Evolutionary conservation across 2,797 vertebrate species (phyloP).

Genomic region (Enteromius thamalakanensis): DNA sequence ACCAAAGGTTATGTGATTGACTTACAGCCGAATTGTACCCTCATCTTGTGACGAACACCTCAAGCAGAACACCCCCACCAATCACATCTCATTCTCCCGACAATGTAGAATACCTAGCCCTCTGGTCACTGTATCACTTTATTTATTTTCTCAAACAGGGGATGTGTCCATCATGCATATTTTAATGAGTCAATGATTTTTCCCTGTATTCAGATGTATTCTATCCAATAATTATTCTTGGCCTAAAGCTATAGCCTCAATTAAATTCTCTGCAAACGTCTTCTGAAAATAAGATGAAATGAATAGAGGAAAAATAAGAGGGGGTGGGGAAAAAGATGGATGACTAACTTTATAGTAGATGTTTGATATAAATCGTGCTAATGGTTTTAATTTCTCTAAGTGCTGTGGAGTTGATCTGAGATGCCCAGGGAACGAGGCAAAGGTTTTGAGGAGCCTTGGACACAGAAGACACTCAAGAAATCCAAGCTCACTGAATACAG

Average conservation of each 20-base stretch:
- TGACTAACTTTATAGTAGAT: conserved; percentile 65
- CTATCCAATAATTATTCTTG: conserved; percentile 66
- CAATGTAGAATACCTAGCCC: conserved; percentile 50
- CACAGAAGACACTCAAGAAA: conserved; percentile 1
- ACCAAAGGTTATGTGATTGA: conserved; percentile 23
- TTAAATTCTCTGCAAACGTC: conserved; percentile 67
- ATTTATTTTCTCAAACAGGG: conserved; percentile 38
- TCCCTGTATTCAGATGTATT: conserved; percentile 61
- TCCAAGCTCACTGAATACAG: neutral
- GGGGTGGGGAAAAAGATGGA: conserved; percentile 49
- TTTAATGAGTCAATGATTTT: conserved; percentile 71
- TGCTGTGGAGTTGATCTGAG: conserved; percentile 50
- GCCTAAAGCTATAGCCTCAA: conserved; percentile 70
- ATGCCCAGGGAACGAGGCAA: conserved; percentile 3
- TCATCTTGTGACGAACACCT: conserved; percentile 7
- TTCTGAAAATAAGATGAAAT: conserved; percentile 39
- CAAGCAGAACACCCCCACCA: conserved; percentile 34
- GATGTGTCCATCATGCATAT: conserved; percentile 43
- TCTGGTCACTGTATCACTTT: conserved; percentile 40
- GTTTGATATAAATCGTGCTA: conserved; percentile 75
- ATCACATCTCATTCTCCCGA: conserved; percentile 66
- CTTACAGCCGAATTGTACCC: conserved; percentile 7
- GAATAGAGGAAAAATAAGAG: too few species aligned
- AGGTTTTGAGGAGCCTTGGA: conserved; percentile 19
- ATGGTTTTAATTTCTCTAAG: conserved; percentile 74